Percentiles rank a stretch among this genome's conserved stretches.
These are phyloP conservation scores for Alethe castanea DNA, from an alignment of 2,113 vertebrate species.

Conservation along the genomic window DNA sequence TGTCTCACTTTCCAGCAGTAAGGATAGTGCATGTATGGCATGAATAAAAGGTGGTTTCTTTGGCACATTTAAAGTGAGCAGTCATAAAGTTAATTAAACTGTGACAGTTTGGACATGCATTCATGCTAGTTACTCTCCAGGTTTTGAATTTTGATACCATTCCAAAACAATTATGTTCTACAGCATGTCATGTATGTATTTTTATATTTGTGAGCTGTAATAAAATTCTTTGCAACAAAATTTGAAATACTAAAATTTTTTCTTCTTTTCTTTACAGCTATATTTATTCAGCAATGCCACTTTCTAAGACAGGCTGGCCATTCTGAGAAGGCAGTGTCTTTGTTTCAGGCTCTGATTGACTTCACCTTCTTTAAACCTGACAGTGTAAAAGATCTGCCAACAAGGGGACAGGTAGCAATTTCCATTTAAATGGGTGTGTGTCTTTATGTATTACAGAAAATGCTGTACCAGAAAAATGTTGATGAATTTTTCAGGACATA, in stretches of 20 bases:
- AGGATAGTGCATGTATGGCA: background rate
- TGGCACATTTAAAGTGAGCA: background rate
- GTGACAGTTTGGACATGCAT: background rate
- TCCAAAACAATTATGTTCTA: background rate
- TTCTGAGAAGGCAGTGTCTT: slow-evolving; percentile 86
- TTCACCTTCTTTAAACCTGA: slow-evolving; percentile 96
- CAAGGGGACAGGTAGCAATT: slow-evolving; percentile 86
- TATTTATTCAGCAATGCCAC: slow-evolving; percentile 91
- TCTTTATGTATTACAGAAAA: background rate
- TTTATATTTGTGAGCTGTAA: background rate
- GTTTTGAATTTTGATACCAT: background rate
- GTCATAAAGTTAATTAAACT: background rate
- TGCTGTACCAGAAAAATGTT: background rate
- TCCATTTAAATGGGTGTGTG: background rate
- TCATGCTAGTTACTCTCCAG: background rate
- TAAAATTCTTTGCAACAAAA: background rate
- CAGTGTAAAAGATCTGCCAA: slow-evolving; percentile 82
- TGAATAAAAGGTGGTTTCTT: background rate
- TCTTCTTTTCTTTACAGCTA: slow-evolving; percentile 60
- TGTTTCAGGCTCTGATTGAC: slow-evolving; percentile 93
- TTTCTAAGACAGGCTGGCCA: slow-evolving; percentile 92
- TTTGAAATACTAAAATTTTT: background rate
- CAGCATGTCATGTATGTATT: background rate
- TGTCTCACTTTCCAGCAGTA: background rate
- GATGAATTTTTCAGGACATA: background rate